A percentile compares a stretch with the other conserved stretches of the same genome.
phyloP scores from a whole-genome alignment of 2,113 vertebrate genomes.

The Dolichallabes microphthalmus region DNA sequence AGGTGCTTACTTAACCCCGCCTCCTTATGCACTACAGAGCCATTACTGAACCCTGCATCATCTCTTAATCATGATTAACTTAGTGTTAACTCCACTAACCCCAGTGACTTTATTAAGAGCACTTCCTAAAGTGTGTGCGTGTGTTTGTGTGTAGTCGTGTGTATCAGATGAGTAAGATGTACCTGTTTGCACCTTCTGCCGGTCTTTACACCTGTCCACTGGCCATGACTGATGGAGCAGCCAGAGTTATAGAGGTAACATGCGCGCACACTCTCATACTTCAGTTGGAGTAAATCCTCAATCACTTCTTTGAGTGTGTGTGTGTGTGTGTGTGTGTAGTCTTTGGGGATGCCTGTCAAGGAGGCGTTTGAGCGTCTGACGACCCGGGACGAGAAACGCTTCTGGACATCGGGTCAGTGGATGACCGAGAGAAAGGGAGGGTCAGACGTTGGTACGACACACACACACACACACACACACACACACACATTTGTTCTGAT shows the following conservation, averaged over 20 bases:
- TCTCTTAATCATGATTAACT: too few species aligned
- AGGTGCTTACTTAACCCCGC: conserved; percentile 61
- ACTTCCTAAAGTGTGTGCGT: background rate
- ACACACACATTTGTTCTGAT: background rate
- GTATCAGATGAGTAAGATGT: conserved; percentile 82
- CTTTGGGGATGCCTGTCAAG: conserved; percentile 67
- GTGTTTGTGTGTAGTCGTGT: conserved; percentile 72
- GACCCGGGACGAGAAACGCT: conserved; percentile 70
- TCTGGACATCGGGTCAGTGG: conserved; percentile 92
- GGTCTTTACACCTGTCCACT: conserved; percentile 79
- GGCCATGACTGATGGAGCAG: conserved; percentile 87
- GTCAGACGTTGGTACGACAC: conserved; percentile 81
- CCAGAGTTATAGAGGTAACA: conserved; percentile 82
- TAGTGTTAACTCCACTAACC: too few species aligned
- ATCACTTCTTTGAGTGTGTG: background rate
- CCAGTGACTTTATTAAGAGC: too few species aligned
- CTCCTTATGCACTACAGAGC: too few species aligned
- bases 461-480: background rate
- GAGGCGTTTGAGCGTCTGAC: conserved; percentile 73
- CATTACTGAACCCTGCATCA: too few species aligned
- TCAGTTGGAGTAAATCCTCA: too few species aligned
- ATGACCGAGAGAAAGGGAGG: conserved; percentile 87
- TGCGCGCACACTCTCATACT: background rate
- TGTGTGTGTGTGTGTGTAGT: conserved; percentile 60
- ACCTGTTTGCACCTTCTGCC: conserved; percentile 75